Evolutionary conservation across 2,888 invertebrate genomes (phyloP).

Genomic region (Habroteleia sp.): DNA sequence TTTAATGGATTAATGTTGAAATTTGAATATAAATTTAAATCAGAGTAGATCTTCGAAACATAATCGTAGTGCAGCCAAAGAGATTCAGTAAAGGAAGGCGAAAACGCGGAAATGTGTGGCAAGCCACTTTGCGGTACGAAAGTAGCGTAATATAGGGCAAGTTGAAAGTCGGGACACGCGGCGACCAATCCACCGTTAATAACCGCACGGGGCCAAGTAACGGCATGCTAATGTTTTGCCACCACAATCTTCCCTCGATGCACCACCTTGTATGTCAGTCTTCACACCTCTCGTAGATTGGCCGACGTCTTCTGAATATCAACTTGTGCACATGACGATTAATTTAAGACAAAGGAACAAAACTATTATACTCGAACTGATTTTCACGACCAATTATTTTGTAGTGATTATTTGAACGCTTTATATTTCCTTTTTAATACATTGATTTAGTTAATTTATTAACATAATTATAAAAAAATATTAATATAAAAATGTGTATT

Average conservation of each 20-base stretch:
- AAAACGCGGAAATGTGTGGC: constrained; percentile 55
- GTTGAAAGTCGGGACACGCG: constrained; percentile 71
- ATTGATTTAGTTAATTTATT: too few relatives aligned
- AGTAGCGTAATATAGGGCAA: constrained; percentile 60
- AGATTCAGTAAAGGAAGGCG: constrained; percentile 39
- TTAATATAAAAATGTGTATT: too few relatives aligned
- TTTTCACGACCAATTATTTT: constrained; percentile 3
- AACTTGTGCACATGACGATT: constrained; percentile 50
- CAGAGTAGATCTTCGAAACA: constrained; percentile 7
- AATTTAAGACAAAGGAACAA: constrained; percentile 14
- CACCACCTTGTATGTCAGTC: constrained; percentile 47
- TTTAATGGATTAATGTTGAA: too few relatives aligned
- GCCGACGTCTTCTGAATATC: constrained; percentile 70
- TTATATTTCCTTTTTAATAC: too few relatives aligned
- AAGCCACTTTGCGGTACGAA: constrained; percentile 47
- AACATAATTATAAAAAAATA: too few relatives aligned
- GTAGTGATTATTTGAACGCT: too few relatives aligned
- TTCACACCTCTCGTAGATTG: constrained; percentile 65
- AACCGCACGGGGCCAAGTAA: constrained; percentile 69
- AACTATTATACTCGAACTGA: constrained; percentile 21
- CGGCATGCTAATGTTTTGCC: constrained; percentile 72
- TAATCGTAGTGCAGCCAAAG: neutral
- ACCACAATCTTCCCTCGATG: constrained; percentile 53
- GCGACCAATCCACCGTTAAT: constrained; percentile 73
- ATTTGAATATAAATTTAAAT: too few relatives aligned